phyloP scores from a whole-genome alignment of 1,140 invertebrate genomes.

The Leucophenga varia region DNA sequence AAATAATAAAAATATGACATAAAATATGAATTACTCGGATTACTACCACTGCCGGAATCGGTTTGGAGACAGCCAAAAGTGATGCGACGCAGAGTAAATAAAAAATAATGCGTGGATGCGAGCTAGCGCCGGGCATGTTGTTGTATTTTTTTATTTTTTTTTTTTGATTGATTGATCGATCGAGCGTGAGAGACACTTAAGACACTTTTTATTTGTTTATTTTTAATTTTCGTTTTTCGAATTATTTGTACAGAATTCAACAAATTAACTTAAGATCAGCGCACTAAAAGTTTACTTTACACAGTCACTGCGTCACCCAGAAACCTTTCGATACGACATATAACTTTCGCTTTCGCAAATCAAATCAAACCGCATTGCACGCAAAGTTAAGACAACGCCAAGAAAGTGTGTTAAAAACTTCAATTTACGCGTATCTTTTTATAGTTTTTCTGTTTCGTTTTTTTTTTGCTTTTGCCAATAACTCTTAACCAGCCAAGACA shows the following conservation, averaged over 20 bases:
- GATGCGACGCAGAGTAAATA: constrained; percentile 46
- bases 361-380: constrained; percentile 12
- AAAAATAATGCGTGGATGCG: constrained; percentile 46
- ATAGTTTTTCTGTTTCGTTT: constrained; percentile 3
- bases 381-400: constrained; percentile 4
- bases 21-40: constrained; percentile 47
- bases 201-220: no score
- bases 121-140: constrained; percentile 44
- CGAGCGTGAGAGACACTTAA: no score
- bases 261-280: no score
- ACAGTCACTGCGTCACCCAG: no score
- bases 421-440: constrained; percentile 29
- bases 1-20: constrained; percentile 54
- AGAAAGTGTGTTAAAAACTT: constrained; percentile 28
- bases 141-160: constrained; percentile 2
- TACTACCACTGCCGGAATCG: constrained; percentile 40
- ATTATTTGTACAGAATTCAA: no score
- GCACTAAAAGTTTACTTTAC: no score
- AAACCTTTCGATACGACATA: no score
- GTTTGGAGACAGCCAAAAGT: constrained; percentile 42
- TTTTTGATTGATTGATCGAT: constrained; percentile 6
- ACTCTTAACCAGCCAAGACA: no score
- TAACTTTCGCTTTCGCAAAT: constrained; percentile 42
- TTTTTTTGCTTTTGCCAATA: background rate
- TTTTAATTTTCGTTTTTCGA: no score